A percentile compares a stretch with the other conserved stretches of the same genome.
Conservation (phyloP, 2,797 vertebrate genomes). For the Amphiprion clarkii region DNA sequence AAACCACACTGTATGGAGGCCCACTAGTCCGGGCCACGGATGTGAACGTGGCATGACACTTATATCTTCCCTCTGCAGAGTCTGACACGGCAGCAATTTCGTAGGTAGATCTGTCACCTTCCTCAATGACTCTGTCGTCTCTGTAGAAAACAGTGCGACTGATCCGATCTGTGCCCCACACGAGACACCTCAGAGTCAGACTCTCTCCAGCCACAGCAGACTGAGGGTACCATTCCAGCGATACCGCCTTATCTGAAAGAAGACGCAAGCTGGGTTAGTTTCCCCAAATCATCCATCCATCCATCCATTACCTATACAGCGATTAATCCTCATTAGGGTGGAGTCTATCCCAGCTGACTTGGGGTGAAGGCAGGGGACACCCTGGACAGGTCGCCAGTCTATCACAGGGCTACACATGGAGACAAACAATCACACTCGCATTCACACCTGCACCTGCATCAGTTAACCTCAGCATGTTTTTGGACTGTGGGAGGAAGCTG, state of each 20-base stretch:
- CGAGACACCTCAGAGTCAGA: conserved; percentile 54
- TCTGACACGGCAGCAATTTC: not conserved
- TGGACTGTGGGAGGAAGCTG: too few relatives aligned
- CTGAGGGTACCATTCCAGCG: conserved; percentile 51
- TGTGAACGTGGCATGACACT: conserved; percentile 52
- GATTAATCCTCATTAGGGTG: too few relatives aligned
- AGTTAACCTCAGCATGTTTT: too few relatives aligned
- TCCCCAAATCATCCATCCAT: not conserved
- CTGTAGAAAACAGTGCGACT: conserved; percentile 5
- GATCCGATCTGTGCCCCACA: conserved; percentile 35
- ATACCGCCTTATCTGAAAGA: conserved; percentile 34
- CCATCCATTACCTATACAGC: too few relatives aligned
- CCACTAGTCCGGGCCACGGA: accelerated
- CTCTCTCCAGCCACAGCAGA: conserved; percentile 39
- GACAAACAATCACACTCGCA: too few relatives aligned
- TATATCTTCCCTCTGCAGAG: not conserved
- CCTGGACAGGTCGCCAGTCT: too few relatives aligned
- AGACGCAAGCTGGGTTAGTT: not conserved
- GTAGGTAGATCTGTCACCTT: accelerated
- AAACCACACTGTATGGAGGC: accelerated
- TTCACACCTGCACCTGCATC: too few relatives aligned
- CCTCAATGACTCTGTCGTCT: accelerated
- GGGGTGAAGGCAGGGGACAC: too few relatives aligned
- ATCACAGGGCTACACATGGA: too few relatives aligned
- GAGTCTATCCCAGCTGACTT: too few relatives aligned